phyloP scores from a whole-genome alignment of 2,888 invertebrate genomes.

The Pristionchus japonicus region DNA sequence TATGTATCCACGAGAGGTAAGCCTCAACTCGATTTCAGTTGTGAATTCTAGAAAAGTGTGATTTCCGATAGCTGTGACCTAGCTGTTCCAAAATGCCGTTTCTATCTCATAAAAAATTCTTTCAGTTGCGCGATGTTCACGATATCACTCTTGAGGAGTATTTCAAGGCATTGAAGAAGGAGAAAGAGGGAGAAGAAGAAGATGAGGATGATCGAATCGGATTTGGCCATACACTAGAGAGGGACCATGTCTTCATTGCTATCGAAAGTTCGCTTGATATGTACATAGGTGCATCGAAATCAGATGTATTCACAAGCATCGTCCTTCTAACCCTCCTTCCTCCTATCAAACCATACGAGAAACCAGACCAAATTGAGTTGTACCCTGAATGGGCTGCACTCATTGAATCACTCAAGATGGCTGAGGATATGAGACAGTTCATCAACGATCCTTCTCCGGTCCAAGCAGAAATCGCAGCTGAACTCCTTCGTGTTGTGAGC shows the following conservation, averaged over 20 bases:
- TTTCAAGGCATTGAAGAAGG: no score
- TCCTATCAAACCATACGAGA: neutral
- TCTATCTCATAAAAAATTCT: neutral
- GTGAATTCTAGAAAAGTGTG: no score
- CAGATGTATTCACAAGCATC: neutral
- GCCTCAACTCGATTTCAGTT: neutral
- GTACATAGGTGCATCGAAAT: no score
- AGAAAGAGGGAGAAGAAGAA: no score
- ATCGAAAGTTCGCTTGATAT: no score
- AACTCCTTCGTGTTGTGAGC: no score
- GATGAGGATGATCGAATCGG: no score
- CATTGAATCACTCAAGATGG: neutral
- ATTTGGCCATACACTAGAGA: no score
- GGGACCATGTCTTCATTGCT: no score
- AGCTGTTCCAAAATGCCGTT: no score
- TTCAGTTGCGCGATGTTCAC: neutral
- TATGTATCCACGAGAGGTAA: neutral
- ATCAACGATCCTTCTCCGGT: neutral
- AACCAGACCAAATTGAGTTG: neutral
- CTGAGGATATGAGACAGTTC: neutral
- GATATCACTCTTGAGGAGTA: neutral
- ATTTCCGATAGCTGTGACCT: no score
- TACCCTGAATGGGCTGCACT: neutral
- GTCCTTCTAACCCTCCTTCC: neutral
- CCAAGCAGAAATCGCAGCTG: neutral